phyloP scores from a whole-genome alignment of 2,888 invertebrate genomes.

The Cyclophora punctaria region DNA sequence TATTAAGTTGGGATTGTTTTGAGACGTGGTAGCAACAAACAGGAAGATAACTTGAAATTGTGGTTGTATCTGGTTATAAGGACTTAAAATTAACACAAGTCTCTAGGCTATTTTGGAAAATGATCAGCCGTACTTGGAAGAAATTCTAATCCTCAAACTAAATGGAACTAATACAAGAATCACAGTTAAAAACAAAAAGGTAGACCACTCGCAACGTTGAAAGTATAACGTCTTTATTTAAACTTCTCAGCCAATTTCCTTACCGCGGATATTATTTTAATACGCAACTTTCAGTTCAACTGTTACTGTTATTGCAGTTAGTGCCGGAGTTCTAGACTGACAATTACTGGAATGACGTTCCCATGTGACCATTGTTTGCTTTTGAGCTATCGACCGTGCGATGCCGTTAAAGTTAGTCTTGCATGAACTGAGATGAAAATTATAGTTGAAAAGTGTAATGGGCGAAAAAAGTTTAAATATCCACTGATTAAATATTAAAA shows the following conservation, averaged over 20 bases:
- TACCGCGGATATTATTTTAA: conserved; percentile 31
- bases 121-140: too few species aligned
- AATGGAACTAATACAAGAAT: too few species aligned
- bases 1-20: conserved; percentile 20
- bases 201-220: background rate
- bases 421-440: background rate
- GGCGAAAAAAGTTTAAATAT: too few species aligned
- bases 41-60: background rate
- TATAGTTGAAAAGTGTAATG: too few species aligned
- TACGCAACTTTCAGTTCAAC: conserved; percentile 16
- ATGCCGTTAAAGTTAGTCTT: conserved; percentile 7
- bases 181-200: background rate
- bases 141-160: too few species aligned
- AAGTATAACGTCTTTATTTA: conserved; percentile 51
- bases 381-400: conserved; percentile 11
- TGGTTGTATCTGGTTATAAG: too few species aligned
- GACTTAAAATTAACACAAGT: too few species aligned
- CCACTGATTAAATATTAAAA: too few species aligned
- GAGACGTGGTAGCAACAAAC: conserved; percentile 7
- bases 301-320: conserved; percentile 47
- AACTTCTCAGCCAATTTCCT: conserved; percentile 61
- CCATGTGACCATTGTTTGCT: conserved; percentile 11
- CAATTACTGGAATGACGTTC: conserved; percentile 46
- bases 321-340: conserved; percentile 48
- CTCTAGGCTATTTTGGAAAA: too few species aligned